Base-by-base conservation (phyloP, 1,140 invertebrate species). In the Bombus huntii region DNA sequence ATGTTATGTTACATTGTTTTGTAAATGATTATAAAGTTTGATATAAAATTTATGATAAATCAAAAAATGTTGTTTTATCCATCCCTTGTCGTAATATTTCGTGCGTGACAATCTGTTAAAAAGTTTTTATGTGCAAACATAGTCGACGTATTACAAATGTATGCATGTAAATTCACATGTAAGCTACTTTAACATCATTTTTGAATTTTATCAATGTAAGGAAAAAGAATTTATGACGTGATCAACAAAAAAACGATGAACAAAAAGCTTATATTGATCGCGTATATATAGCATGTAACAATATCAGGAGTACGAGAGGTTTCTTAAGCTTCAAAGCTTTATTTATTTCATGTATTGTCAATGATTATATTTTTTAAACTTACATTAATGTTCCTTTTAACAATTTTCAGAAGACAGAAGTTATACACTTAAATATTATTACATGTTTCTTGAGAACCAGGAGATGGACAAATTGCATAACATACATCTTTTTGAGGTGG, bases 401-500 rank as follows among this genome's bases (percentile, higher is more conserved):
- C 25, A 31, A 47, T 44, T 44, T 73, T 44, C 39, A 65, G 53
- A 39, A 3, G 9, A 18, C 42, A 75, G 68, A 84, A 28, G 12
- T 15, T 59, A 77, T 25, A 65, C 6, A n/a, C 5, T 78, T 86
- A 92, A 28, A 89, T 87, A 76, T 88, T 92, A 39, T 85, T 90
- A 57, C 90, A 85, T 8, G 76, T 72, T 75, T 92, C 91, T 65
- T 89, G 81, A 28, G 68, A 44, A 47, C 4, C 59, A 5, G 62
- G 37, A 25, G 65, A 9, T 6, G 78, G 62, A 65, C 80, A 81
- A 96, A 96, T 93, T 89, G 91, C 94, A 90, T 97, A 97, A 85
- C 94, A 93, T 39, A 96, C 94, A 88, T 96, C 95, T 89, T 96
- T 96, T 91, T 98, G 97, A 53, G 96, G 89, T 42, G 97, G 96